These are phyloP conservation scores for Chiropotes sagulatus DNA, from an alignment of 2,797 vertebrate species.

Conservation along the genomic window DNA sequence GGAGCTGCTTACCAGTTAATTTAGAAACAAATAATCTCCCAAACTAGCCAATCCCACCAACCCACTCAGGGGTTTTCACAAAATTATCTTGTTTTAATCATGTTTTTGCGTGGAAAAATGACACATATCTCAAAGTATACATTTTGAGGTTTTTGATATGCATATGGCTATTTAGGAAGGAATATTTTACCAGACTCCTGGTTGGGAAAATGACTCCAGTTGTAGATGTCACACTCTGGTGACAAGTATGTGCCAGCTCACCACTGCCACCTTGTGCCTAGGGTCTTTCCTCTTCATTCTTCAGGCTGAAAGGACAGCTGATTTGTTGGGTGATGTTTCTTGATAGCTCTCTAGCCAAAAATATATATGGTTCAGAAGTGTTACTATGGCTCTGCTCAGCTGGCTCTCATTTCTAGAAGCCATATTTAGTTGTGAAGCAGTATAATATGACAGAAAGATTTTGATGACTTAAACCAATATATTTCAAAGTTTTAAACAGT, in stretches of 20 bases:
- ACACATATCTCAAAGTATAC: background rate
- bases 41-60: background rate
- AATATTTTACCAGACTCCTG: constrained; percentile 48
- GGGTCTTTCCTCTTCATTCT: constrained; percentile 39
- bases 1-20: background rate
- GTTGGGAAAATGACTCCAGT: background rate
- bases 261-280: constrained; percentile 52
- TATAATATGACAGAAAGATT: background rate
- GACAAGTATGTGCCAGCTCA: background rate
- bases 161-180: background rate
- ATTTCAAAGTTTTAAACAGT: constrained; percentile 6
- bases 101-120: background rate
- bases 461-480: background rate
- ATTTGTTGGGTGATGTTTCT: background rate
- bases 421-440: constrained; percentile 51
- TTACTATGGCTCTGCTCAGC: constrained; percentile 31
- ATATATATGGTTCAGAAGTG: constrained; percentile 10
- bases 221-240: background rate
- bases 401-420: constrained; percentile 66
- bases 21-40: background rate
- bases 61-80: background rate
- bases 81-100: constrained; percentile 1
- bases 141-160: background rate
- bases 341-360: constrained; percentile 5
- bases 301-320: constrained; percentile 25